These are phyloP conservation scores for Enteromius unitaeniatus DNA, from an alignment of 2,797 vertebrate species.

Conservation along the genomic window DNA sequence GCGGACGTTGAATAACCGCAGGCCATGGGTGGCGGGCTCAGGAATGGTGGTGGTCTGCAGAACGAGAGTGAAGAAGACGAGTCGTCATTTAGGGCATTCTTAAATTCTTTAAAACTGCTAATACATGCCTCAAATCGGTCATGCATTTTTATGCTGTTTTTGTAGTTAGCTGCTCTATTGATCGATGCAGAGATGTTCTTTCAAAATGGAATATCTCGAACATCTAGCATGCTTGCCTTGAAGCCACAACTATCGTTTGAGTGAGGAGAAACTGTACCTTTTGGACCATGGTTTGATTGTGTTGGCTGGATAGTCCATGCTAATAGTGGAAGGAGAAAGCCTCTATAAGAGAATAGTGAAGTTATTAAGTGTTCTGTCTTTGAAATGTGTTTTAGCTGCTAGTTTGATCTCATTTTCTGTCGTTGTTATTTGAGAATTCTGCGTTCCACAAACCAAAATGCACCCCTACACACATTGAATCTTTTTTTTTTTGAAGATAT, in stretches of 20 bases:
- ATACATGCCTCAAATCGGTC: constrained; percentile 53
- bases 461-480: not conserved
- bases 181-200: constrained; percentile 54
- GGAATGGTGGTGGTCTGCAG: constrained; percentile 50
- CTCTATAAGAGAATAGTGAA: constrained; percentile 53
- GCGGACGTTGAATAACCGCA: constrained; percentile 71
- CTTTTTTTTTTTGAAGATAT: not conserved
- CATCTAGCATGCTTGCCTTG: constrained; percentile 53
- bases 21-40: constrained; percentile 53
- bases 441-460: constrained; percentile 48
- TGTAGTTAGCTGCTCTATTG: constrained; percentile 46
- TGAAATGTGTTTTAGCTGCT: constrained; percentile 42
- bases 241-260: constrained; percentile 50
- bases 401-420: constrained; percentile 51
- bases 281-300: constrained; percentile 60
- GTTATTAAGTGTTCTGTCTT: constrained; percentile 49
- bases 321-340: constrained; percentile 58
- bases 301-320: constrained; percentile 54
- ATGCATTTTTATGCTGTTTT: constrained; percentile 54
- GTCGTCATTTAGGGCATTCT: constrained; percentile 56
- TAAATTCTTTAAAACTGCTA: constrained; percentile 48
- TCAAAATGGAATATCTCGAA: constrained; percentile 54
- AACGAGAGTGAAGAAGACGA: constrained; percentile 53
- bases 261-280: constrained; percentile 54
- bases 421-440: constrained; percentile 47